Evolutionary conservation across 2,888 invertebrate genomes (phyloP).

Genomic region (Drosophila suboccidentalis): DNA sequence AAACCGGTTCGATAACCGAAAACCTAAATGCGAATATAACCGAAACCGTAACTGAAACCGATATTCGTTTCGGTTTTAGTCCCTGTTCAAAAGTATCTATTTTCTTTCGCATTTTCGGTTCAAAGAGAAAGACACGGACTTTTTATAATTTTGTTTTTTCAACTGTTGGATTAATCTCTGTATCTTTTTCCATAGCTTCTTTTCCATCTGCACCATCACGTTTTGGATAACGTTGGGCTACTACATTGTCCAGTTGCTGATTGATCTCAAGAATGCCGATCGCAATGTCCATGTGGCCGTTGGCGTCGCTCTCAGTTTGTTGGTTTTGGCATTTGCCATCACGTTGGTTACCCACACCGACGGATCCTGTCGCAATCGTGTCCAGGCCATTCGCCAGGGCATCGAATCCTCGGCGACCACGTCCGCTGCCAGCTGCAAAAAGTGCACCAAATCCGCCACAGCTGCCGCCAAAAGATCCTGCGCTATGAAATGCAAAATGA

Average conservation of each 20-base stretch:
- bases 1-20: too few species aligned
- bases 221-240: conserved; percentile 75
- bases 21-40: too few species aligned
- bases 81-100: too few species aligned
- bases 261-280: conserved; percentile 59
- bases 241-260: conserved; percentile 52
- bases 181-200: conserved; percentile 57
- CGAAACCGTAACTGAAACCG: too few species aligned
- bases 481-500: not conserved
- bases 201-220: conserved; percentile 66
- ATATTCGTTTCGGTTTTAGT: too few species aligned
- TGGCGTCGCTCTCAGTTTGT: conserved; percentile 34
- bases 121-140: too few species aligned
- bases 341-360: conserved; percentile 40
- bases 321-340: conserved; percentile 56
- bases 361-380: conserved; percentile 6
- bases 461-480: conserved; percentile 1
- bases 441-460: not conserved
- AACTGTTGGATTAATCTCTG: too few species aligned
- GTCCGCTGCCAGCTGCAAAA: not conserved
- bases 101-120: too few species aligned
- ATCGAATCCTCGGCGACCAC: not conserved
- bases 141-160: too few species aligned
- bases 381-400: not conserved
- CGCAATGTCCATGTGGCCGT: conserved; percentile 64